Evolutionary conservation across 1,140 invertebrate genomes (phyloP).

Genomic region (Drosophila rufa): DNA sequence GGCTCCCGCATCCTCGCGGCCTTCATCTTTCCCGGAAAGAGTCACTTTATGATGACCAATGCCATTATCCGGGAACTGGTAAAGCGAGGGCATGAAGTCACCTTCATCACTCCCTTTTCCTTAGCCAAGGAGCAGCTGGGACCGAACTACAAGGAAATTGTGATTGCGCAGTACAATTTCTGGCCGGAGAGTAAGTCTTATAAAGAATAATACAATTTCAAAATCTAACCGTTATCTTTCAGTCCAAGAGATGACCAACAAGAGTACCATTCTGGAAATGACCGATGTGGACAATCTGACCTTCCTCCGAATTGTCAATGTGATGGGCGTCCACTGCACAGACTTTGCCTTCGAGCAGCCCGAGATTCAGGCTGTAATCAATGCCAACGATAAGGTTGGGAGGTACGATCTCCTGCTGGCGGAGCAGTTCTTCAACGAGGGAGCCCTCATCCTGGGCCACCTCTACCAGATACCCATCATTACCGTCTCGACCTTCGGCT

Average conservation of each 20-base stretch:
- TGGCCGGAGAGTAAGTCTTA: constrained; percentile 52
- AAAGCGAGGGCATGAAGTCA: constrained; percentile 70
- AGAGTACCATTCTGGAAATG: constrained; percentile 51
- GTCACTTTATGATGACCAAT: constrained; percentile 77
- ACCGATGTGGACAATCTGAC: constrained; percentile 26
- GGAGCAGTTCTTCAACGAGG: constrained; percentile 84
- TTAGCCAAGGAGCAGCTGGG: constrained; percentile 67
- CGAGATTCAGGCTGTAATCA: constrained; percentile 77
- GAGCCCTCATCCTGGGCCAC: constrained; percentile 80
- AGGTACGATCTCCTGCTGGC: constrained; percentile 85
- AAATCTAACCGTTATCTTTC: too few species aligned
- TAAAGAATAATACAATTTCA: background rate
- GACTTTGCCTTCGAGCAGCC: constrained; percentile 81
- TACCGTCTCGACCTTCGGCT: constrained; percentile 72
- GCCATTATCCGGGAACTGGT: constrained; percentile 69
- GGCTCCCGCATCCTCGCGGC: constrained; percentile 65
- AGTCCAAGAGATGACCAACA: constrained; percentile 40
- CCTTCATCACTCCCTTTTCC: constrained; percentile 68
- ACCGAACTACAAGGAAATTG: constrained; percentile 69
- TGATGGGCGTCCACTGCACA: constrained; percentile 57
- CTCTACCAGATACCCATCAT: constrained; percentile 84
- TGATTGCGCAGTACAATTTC: constrained; percentile 59
- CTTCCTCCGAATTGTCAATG: constrained; percentile 14
- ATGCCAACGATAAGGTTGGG: constrained; percentile 67
- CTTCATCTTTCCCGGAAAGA: constrained; percentile 75